Base-by-base conservation (phyloP, 2,888 invertebrate species). In the Frankliniella fusca region DNA sequence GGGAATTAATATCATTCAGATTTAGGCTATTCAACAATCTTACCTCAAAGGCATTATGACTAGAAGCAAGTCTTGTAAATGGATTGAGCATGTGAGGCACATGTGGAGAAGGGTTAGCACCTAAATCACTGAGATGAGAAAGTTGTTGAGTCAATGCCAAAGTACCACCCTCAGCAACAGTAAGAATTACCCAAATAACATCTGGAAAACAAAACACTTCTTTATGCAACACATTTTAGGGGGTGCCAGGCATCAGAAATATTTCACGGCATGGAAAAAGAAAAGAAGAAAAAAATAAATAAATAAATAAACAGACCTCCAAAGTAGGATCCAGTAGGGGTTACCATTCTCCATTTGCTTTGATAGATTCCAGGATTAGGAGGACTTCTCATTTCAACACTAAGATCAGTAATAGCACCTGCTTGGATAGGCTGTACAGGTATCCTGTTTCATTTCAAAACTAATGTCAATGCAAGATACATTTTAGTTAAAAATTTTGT, bases 291-390 rank as follows among this genome's bases (percentile, higher is more conserved):
- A n/a, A n/a, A n/a, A 49, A 23, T 80, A 23, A 61, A 48, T 10
- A 80, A 11, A 23, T 81, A 81, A 80, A 80, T 80, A 54, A 81
- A 82, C 76, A 81, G 89, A 97, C 97, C 97, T 88, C 98, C 98
- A 91, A 98, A 97, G 88, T 94, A 95, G 86, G 94, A 92, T 84
- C 97, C 97, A 86, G 93, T 93, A 76, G 95, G 91, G 83, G 96
- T 96, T 86, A 94, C 93, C 90, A 98, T 91, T 86, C 97, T 93
- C 94, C 97, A 98, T 90, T 95, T 94, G 85, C 95, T 95, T 88
- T 94, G 93, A 88, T 94, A 95, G 27, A 92, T 91, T 18, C 96
- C 96, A 76, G 93, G 90, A 83, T 89, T 87, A 20, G 90, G 88
- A 12, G 98, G 97, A 86, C 96, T 95, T 81, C 91, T 91, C 90